Evolutionary conservation across 2,888 invertebrate species (phyloP), one percentile per base, ranked within the genome.

Genomic region (Eupsilia transversa): DNA sequence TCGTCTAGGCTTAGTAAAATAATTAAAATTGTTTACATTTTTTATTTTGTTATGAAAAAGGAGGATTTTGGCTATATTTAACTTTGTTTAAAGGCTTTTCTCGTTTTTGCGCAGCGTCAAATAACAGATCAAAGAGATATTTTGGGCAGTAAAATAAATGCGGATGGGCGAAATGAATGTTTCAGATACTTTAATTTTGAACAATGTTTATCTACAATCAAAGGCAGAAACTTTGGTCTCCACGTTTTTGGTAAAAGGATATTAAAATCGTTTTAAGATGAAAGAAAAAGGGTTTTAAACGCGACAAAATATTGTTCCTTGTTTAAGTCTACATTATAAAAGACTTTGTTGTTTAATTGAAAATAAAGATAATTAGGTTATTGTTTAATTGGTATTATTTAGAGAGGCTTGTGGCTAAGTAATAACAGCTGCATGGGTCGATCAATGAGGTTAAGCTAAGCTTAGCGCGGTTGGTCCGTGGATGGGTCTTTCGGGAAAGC

Each of bases 41-140:
- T 38, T 27, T 6, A 30, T 79, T 79, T 70, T 70, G 38, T 33
- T 14, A 54, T 33, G 1, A 64, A 68, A 60, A 64, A 35, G 3
- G 17, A 56, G 30, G 14, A 66, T 54, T 68, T 72, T 27, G 30
- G 41, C 35, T 71, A 70, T 68, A 82, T 71, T 76, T 71, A 83
- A 79, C 60, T 71, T 71, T 59, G 43, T 69, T 49, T 61, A 77
- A 80, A 74, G 56, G 59, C 30, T 73, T n/a, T n/a, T 70, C 46
- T 30, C 38, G n/a, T 54, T 72, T 77, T 84, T 67, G 14, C 66
- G 6, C 52, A 72, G 59, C 74, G 59, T 70, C 64, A 76, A 84
- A 78, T 74, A 81, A 56, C n/a, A 72, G 82, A 84, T 84, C 85
- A 84, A 84, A 84, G 85, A 82, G 74, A 79, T 81, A 79, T 79